Percentiles rank a stretch among this genome's conserved stretches.
Evolutionary conservation across 2,888 invertebrate genomes (phyloP).

Genomic region (Syrista parreyssii): DNA sequence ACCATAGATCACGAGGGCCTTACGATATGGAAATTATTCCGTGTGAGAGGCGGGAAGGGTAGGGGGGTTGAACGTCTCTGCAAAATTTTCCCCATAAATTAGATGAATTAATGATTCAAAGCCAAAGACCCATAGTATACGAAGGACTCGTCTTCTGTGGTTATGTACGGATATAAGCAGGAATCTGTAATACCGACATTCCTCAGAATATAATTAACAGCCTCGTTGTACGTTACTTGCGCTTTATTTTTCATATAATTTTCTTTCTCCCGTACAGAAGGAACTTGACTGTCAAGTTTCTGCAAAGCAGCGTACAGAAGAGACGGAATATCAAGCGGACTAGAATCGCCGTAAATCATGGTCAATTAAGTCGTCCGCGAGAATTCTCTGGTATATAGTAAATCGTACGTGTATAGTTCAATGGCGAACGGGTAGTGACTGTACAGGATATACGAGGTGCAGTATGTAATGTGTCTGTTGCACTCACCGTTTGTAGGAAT

Average conservation of each 20-base stretch:
- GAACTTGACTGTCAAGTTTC: not conserved
- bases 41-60: constrained; percentile 35
- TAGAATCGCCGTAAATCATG: not conserved
- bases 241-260: not conserved
- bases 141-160: not conserved
- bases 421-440: not conserved
- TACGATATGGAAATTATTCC: constrained; percentile 61
- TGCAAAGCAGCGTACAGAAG: not conserved
- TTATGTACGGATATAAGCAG: not conserved
- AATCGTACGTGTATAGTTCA: not conserved
- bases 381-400: not conserved
- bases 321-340: not conserved
- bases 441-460: not conserved
- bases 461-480: not conserved
- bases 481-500: constrained; percentile 59
- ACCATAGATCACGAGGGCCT: constrained; percentile 55
- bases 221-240: not conserved
- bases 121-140: not conserved
- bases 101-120: constrained; percentile 50
- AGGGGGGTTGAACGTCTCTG: constrained; percentile 29
- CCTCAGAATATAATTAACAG: not conserved
- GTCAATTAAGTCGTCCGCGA: not conserved
- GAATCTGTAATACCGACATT: not conserved
- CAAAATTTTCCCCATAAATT: constrained; percentile 57
- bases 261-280: not conserved